A percentile compares a stretch with the other conserved stretches of the same genome.
These are phyloP conservation scores for Orcinus orca DNA, from an alignment of 2,113 vertebrate species.

Conservation along the genomic window DNA sequence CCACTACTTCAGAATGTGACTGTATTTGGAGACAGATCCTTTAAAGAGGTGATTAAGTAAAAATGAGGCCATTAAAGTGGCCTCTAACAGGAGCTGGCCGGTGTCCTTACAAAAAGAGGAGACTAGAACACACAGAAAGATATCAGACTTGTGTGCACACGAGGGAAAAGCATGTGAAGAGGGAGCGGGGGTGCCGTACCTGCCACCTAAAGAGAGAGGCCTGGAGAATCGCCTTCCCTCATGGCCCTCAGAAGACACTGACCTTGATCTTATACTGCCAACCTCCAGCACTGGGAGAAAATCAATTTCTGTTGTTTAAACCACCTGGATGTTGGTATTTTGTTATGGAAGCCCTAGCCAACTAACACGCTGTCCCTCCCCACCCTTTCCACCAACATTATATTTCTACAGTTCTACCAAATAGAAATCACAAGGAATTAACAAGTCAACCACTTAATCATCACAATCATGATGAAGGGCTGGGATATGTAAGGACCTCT, in stretches of 20 bases:
- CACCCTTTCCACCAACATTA: rapidly evolving
- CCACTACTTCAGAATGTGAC: not conserved
- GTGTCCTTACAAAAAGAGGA: not conserved
- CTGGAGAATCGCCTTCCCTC: not conserved
- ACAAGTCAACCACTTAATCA: not conserved
- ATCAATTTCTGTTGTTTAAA: not conserved
- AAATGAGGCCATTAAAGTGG: not conserved
- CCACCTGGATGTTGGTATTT: too few relatives aligned
- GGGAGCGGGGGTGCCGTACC: not conserved
- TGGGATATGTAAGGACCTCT: not conserved
- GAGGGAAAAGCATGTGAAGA: rapidly evolving
- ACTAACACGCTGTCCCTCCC: not conserved
- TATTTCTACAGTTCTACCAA: not conserved
- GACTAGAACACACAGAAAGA: not conserved
- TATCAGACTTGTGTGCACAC: rapidly evolving
- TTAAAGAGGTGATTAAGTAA: not conserved
- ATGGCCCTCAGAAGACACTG: not conserved
- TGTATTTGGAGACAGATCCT: not conserved
- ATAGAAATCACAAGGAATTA: not conserved
- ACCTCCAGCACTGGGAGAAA: not conserved
- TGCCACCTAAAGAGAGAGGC: not conserved
- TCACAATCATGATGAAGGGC: not conserved
- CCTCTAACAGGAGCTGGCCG: not conserved
- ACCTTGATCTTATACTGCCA: not conserved
- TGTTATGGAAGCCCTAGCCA: not conserved